These are phyloP conservation scores for Terebella lapidaria DNA, from an alignment of 2,888 invertebrate genomes.

Conservation along the genomic window DNA sequence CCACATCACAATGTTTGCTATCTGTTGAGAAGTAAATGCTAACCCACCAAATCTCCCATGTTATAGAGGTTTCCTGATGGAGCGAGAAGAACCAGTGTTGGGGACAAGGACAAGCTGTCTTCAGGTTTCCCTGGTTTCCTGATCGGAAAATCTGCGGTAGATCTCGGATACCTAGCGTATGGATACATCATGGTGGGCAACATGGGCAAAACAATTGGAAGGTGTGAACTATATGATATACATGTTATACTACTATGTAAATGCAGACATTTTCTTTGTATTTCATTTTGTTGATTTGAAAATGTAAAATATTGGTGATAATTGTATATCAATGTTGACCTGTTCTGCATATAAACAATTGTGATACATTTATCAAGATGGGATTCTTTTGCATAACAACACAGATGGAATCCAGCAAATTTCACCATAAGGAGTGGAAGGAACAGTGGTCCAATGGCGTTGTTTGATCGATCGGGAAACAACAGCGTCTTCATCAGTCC, in stretches of 20 bases:
- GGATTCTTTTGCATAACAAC: neutral
- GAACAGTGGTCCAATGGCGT: constrained; percentile 4
- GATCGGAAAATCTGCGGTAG: neutral
- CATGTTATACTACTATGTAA: too few relatives aligned
- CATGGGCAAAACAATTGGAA: neutral
- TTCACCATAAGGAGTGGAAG: constrained; percentile 1
- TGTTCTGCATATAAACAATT: too few relatives aligned
- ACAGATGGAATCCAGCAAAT: constrained; percentile 8
- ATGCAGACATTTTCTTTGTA: too few relatives aligned
- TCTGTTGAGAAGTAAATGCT: too few relatives aligned
- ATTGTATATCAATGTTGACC: too few relatives aligned
- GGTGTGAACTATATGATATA: neutral
- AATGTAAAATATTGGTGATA: too few relatives aligned
- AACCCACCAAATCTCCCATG: too few relatives aligned
- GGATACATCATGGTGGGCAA: neutral
- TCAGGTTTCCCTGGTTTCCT: constrained; percentile 1
- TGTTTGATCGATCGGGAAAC: neutral
- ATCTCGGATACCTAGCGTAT: constrained; percentile 1
- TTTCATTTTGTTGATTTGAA: too few relatives aligned
- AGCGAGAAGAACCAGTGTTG: neutral
- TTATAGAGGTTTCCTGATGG: neutral
- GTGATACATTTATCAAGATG: too few relatives aligned
- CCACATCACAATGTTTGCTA: too few relatives aligned
- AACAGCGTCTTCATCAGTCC: constrained; percentile 8
- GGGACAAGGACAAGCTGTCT: neutral